These are phyloP conservation scores for Pseudorectes ferrugineus DNA, from an alignment of 2,113 vertebrate genomes.

Conservation along the genomic window DNA sequence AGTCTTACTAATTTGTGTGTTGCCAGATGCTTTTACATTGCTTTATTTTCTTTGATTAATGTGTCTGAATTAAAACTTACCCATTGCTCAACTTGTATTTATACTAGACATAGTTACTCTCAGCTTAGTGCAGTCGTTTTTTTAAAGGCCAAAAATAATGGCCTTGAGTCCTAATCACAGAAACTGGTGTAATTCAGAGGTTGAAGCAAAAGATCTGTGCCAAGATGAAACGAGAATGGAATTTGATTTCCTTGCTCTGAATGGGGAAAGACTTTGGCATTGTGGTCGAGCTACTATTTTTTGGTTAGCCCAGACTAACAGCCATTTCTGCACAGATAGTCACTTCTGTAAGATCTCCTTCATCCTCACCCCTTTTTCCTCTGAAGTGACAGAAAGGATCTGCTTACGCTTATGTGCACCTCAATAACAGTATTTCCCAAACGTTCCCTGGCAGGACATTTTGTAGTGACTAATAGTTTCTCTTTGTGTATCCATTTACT, in stretches of 20 bases:
- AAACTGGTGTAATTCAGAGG: neutral
- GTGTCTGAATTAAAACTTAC: neutral
- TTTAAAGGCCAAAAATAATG: neutral
- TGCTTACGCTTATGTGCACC: constrained; percentile 10
- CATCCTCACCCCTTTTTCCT: neutral
- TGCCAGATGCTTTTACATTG: neutral
- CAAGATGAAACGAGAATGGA: neutral
- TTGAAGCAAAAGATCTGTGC: neutral
- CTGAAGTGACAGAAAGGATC: constrained; percentile 27
- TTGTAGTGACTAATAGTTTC: neutral
- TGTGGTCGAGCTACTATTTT: neutral
- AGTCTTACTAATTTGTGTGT: neutral
- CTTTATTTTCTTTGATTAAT: neutral
- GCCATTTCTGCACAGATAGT: neutral
- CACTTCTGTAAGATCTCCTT: neutral
- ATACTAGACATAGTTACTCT: neutral
- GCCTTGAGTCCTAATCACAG: neutral
- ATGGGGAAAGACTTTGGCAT: neutral
- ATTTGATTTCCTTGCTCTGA: neutral
- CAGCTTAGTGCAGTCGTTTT: neutral
- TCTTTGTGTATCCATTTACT: neutral
- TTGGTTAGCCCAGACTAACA: neutral
- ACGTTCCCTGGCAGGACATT: neutral
- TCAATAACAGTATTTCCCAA: constrained; percentile 5
- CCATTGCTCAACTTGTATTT: neutral